Evolutionary conservation across 92 coral and sea anemone species (phyloP), one percentile per base, ranked within the genome.

Genomic region (Siderastrea radians): DNA sequence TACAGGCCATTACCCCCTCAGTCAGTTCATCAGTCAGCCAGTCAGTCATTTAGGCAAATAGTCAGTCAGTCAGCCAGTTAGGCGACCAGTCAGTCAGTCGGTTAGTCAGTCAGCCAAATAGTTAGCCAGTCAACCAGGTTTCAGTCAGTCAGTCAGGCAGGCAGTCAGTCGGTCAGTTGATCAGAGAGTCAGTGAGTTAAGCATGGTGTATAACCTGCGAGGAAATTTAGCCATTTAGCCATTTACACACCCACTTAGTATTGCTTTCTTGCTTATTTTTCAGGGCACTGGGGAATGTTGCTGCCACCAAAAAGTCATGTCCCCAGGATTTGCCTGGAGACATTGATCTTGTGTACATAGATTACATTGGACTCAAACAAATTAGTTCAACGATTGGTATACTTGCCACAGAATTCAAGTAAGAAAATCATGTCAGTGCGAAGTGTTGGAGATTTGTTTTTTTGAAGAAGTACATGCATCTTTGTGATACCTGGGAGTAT

Each of bases 301-400:
- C 44, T 9, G 51, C n/a, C 6, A 63, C 15, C 9, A 93, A 88
- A 69, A 89, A 80, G 65, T 83, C 90, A 19, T 97, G 99, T 81
- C 98, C 99, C 5, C 91, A 91, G 19, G 68, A 75, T 11, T 63
- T 94, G 51, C 72, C 84, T 19, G 84, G 78, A 46, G 84, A 86
- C 43, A 82, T 87, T 76, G 99, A 98, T 78, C 81, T 95, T 61
- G 86, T 98, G 6, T 98, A 94, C 76, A 68, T 91, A 50, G 99
- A 98, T 79, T 98, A 98, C 87, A 94, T 94, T 91, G 99, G 99
- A 0, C 80, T 98, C 57, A 88, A 78, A 54, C 91, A 94, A 60
- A 51, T 96, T 16, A 94, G 64, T 68, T 50, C 92, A 2, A 98
- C 89, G 88, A 89, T 93, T 74, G 98, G 94, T 6, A 43, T 66